Conservation (phyloP, 2,113 vertebrate species). For the Canis aureus region DNA sequence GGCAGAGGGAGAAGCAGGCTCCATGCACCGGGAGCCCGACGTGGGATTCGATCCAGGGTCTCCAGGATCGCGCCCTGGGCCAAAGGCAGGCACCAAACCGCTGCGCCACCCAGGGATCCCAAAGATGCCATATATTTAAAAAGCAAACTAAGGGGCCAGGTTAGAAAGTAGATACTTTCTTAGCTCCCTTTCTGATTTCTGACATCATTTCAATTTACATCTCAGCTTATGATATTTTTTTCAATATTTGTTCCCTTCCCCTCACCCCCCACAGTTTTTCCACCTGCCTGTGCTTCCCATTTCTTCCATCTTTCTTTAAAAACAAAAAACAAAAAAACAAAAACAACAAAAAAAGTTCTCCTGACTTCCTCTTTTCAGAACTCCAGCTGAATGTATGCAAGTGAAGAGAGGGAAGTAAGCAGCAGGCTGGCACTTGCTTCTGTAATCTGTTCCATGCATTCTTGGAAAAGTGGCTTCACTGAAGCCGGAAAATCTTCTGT, state of each 20-base stretch:
- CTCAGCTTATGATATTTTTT: conserved; percentile 10
- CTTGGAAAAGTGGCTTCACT: conserved; percentile 64
- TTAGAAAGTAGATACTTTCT: not conserved
- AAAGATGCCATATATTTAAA: not conserved
- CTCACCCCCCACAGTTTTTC: not conserved
- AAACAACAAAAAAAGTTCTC: not conserved
- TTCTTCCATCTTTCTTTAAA: conserved; percentile 40
- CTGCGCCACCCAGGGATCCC: too few species aligned
- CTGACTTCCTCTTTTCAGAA: conserved; percentile 65
- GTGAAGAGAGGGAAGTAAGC: conserved; percentile 59
- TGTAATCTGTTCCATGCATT: conserved; percentile 65
- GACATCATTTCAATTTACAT: conserved; percentile 14
- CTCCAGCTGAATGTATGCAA: conserved; percentile 50
- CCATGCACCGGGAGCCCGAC: too few species aligned
- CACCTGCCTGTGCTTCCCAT: conserved; percentile 50
- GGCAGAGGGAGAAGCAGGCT: too few species aligned
- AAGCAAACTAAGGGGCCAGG: not conserved
- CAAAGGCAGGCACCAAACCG: too few species aligned
- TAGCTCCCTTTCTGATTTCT: not conserved
- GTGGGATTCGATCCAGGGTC: too few species aligned
- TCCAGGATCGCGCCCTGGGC: too few species aligned
- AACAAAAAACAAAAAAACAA: not conserved
- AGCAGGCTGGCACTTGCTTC: conserved; percentile 51
- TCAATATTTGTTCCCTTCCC: not conserved
- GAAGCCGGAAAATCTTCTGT: not conserved